Evolutionary conservation across 2,797 vertebrate species (phyloP).

Genomic region (Notamacropus eugenii): DNA sequence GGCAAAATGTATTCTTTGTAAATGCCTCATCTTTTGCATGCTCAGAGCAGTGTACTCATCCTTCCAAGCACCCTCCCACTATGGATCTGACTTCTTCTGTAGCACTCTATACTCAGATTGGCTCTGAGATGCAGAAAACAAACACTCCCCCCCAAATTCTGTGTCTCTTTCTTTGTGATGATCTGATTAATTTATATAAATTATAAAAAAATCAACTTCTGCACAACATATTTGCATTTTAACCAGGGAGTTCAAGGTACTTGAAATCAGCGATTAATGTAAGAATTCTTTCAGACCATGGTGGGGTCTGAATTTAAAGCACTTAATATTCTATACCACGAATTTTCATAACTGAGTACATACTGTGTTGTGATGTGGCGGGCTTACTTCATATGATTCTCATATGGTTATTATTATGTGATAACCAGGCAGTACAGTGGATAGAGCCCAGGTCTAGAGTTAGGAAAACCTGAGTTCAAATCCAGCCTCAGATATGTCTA

Average conservation of each 20-base stretch:
- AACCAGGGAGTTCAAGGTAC: neutral
- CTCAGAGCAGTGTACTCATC: rapidly evolving
- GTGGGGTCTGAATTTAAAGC: neutral
- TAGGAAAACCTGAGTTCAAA: neutral
- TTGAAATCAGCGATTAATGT: conserved; percentile 4
- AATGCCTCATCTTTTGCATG: neutral
- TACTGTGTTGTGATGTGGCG: neutral
- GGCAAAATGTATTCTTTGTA: neutral
- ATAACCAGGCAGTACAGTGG: neutral
- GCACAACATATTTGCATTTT: neutral
- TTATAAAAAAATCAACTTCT: neutral
- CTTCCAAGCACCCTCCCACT: neutral
- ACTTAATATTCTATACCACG: neutral
- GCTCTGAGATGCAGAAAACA: neutral
- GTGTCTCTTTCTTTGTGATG: neutral
- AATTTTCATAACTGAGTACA: conserved; percentile 12
- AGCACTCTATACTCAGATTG: neutral
- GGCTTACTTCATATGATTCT: neutral
- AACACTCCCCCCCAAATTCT: too few species aligned
- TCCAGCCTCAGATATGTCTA: neutral
- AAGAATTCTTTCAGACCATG: neutral
- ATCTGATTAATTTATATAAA: neutral
- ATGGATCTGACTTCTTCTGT: neutral
- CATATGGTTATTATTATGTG: neutral
- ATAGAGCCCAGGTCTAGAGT: neutral